phyloP scores from a whole-genome alignment of 2,113 vertebrate species.

The Rhea pennata region DNA sequence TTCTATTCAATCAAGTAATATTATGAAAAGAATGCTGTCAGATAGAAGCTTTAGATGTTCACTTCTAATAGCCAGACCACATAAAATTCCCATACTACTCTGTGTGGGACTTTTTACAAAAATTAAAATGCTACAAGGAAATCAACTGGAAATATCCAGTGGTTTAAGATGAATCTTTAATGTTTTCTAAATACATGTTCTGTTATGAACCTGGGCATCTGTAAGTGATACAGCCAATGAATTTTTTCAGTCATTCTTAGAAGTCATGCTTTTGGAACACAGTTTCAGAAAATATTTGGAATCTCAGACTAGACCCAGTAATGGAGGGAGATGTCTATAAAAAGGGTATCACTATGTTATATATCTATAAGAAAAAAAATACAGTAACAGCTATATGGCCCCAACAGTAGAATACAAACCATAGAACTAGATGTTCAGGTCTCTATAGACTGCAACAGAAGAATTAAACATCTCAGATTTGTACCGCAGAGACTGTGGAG shows the following conservation, averaged over 20 bases:
- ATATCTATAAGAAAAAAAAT: neutral
- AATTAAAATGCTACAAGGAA: neutral
- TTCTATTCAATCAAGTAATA: neutral
- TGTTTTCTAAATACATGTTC: neutral
- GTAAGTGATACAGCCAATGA: neutral
- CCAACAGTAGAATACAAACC: neutral
- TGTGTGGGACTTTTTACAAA: neutral
- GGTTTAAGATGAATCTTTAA: neutral
- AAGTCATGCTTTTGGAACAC: neutral
- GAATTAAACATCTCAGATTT: neutral
- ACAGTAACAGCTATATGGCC: neutral
- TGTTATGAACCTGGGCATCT: neutral
- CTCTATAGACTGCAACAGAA: neutral
- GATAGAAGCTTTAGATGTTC: neutral
- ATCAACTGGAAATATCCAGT: neutral
- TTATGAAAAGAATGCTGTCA: neutral
- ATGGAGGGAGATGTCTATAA: neutral
- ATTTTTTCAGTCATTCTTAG: neutral
- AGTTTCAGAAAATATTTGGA: neutral
- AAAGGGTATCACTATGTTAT: neutral
- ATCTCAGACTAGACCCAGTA: neutral
- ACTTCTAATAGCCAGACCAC: neutral
- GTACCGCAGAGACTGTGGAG: neutral
- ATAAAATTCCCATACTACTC: neutral
- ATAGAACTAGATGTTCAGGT: neutral